These are phyloP conservation scores for Panthera leo DNA, from an alignment of 2,113 vertebrate species.

Conservation along the genomic window DNA sequence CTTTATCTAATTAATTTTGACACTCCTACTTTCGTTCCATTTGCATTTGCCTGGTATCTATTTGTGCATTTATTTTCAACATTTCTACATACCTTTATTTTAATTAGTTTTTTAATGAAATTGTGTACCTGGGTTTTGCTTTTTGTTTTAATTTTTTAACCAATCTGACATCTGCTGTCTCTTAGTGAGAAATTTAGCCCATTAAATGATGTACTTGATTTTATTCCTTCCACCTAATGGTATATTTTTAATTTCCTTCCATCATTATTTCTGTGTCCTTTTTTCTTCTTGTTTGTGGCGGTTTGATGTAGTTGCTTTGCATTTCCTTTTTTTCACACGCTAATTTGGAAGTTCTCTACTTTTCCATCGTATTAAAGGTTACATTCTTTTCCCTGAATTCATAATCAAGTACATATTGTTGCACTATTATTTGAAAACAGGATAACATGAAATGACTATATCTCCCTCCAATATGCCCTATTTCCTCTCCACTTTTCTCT, in stretches of 20 bases:
- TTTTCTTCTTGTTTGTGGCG: neutral
- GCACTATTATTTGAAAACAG: constrained; percentile 33
- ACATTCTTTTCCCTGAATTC: constrained; percentile 43
- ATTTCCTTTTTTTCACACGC: constrained; percentile 24
- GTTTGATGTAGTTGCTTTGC: constrained; percentile 9
- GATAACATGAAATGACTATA: neutral
- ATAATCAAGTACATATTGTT: constrained; percentile 43
- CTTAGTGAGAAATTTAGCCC: neutral
- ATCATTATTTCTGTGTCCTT: neutral
- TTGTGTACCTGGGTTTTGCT: neutral
- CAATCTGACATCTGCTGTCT: neutral
- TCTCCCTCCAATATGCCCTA: neutral
- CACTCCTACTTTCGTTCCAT: neutral
- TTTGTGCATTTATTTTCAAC: constrained; percentile 17
- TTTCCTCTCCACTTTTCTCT: neutral
- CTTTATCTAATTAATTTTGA: neutral
- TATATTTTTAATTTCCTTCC: constrained; percentile 40
- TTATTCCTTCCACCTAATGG: neutral
- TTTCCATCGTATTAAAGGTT: constrained; percentile 53
- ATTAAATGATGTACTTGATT: neutral
- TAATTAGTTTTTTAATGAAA: neutral
- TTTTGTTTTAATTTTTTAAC: constrained; percentile 47
- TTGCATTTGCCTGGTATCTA: neutral
- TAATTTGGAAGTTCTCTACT: constrained; percentile 36
- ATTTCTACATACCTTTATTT: constrained; percentile 37